phyloP scores from a whole-genome alignment of 2,113 vertebrate genomes.

The Bubo scandiacus region DNA sequence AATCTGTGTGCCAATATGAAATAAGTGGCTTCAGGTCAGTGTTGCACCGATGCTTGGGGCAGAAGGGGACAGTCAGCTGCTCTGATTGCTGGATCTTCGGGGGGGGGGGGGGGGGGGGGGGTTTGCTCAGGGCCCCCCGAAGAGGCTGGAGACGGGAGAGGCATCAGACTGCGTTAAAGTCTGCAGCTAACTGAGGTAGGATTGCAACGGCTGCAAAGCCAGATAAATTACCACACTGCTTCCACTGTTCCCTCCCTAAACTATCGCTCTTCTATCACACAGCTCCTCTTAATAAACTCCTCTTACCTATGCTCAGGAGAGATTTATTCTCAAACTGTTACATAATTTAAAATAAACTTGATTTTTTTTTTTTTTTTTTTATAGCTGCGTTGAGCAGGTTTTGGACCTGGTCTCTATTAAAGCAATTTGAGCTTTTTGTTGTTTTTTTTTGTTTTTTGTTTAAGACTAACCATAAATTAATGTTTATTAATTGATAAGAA shows the following conservation, averaged over 20 bases:
- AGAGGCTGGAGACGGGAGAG: not conserved
- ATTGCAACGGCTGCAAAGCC: rapidly evolving
- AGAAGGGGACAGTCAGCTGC: not conserved
- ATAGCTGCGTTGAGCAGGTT: not conserved
- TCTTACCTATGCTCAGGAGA: not conserved
- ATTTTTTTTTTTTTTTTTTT: not conserved
- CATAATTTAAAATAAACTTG: not conserved
- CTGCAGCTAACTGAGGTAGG: not conserved
- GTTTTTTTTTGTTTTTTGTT: not conserved
- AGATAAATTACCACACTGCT: not conserved
- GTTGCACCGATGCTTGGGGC: not conserved
- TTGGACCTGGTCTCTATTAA: not conserved
- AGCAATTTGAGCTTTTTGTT: not conserved
- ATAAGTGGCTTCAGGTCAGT: not conserved
- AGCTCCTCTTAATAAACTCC: not conserved
- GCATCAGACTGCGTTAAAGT: not conserved
- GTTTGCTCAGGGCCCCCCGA: not conserved
- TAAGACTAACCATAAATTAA: not conserved
- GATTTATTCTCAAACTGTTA: not conserved
- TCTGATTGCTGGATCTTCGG: not conserved
- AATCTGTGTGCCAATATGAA: not conserved
- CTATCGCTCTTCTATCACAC: rapidly evolving
- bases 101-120: too few relatives aligned
- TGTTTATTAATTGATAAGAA: not conserved
- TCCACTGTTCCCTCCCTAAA: not conserved